Evolutionary conservation across 2,888 invertebrate species (phyloP).

Genomic region (Conchocele bisecta): DNA sequence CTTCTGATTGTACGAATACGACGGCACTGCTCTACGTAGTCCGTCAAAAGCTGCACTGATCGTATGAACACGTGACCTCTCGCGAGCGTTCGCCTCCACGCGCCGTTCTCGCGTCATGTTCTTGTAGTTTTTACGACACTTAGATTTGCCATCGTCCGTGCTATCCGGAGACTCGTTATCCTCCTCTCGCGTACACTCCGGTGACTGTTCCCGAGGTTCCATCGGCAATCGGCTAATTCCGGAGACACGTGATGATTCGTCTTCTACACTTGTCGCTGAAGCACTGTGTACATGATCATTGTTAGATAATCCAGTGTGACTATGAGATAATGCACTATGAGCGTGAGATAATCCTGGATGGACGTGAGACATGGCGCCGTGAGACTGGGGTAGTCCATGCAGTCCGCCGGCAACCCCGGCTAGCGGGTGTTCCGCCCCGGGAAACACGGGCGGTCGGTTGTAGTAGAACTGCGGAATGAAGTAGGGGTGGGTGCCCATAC

Average conservation of each 20-base stretch:
- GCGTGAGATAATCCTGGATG: no score
- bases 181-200: conserved; percentile 15
- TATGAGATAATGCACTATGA: no score
- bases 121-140: conserved; percentile 89
- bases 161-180: conserved; percentile 48
- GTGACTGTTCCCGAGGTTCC: conserved; percentile 31
- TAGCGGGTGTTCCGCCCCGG: conserved; percentile 36
- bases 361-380: conserved; percentile 1
- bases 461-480: conserved; percentile 66
- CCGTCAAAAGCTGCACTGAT: conserved; percentile 98
- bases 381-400: conserved; percentile 4
- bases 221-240: no score
- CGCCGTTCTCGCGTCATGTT: conserved; percentile 96
- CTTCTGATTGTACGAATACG: conserved; percentile 96
- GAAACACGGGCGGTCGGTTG: conserved; percentile 44
- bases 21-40: conserved; percentile 91
- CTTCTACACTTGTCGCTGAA: not conserved
- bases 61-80: conserved; percentile 95
- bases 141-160: conserved; percentile 55
- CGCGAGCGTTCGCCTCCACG: conserved; percentile 96
- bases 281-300: conserved; percentile 1
- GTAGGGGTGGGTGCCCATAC: conserved; percentile 58
- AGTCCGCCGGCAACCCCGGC: conserved; percentile 1
- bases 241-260: not conserved
- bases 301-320: not conserved